phyloP scores from a whole-genome alignment of 2,113 vertebrate genomes.

The Coregonus clupeaformis region DNA sequence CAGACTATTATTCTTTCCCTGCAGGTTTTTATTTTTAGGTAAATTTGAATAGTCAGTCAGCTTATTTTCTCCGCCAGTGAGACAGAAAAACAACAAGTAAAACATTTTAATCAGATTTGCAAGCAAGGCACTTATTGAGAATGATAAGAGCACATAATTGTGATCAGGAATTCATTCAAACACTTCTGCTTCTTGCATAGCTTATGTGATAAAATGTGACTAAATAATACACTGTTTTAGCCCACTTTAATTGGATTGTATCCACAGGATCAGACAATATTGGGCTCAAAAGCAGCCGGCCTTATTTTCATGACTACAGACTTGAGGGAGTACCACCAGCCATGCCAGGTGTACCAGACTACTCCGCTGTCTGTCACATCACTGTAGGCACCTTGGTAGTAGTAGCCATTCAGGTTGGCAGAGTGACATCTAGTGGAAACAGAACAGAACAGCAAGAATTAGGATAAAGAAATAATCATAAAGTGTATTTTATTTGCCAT shows the following conservation, averaged over 20 bases:
- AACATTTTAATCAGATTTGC: too few relatives aligned
- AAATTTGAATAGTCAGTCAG: too few relatives aligned
- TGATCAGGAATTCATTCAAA: too few relatives aligned
- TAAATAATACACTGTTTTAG: too few relatives aligned
- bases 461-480: background rate
- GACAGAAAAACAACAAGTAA: too few relatives aligned
- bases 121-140: too few relatives aligned
- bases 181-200: too few relatives aligned
- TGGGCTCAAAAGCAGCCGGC: constrained; percentile 73
- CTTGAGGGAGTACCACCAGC: constrained; percentile 98
- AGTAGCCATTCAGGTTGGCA: constrained; percentile 89
- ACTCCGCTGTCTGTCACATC: background rate
- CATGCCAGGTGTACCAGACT: constrained; percentile 75
- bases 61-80: too few relatives aligned
- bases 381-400: constrained; percentile 84
- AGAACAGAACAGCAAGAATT: constrained; percentile 14
- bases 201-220: too few relatives aligned
- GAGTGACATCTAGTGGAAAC: constrained; percentile 89
- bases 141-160: too few relatives aligned
- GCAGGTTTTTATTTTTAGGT: too few relatives aligned
- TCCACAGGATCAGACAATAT: background rate
- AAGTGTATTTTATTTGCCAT: background rate
- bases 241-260: background rate
- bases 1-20: too few relatives aligned
- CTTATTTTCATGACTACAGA: constrained; percentile 90